Evolutionary conservation across 2,113 vertebrate genomes (phyloP).

Genomic region (Centropus bengalensis): DNA sequence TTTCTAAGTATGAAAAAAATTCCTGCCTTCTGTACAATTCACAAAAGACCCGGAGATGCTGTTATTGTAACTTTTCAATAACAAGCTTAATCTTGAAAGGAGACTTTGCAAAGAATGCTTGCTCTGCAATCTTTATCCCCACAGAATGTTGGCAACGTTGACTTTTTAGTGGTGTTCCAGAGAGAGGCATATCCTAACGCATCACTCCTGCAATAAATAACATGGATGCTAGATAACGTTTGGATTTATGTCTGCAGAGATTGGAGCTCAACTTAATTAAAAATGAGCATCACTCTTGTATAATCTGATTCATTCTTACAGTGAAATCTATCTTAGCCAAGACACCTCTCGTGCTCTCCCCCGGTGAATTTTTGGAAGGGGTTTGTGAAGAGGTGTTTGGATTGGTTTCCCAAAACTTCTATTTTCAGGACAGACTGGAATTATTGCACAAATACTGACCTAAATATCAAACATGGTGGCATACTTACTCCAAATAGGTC

Average conservation of each 20-base stretch:
- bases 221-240: background rate
- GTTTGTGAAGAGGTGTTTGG: background rate
- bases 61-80: background rate
- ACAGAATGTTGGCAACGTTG: constrained; percentile 7
- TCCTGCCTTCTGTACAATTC: background rate
- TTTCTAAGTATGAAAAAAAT: background rate
- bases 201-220: background rate
- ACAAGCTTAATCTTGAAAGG: constrained; percentile 9
- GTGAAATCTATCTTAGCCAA: background rate
- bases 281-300: background rate
- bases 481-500: constrained; percentile 39
- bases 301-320: background rate
- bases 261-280: background rate
- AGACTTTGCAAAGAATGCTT: constrained; percentile 4
- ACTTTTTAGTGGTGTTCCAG: background rate
- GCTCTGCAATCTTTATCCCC: background rate
- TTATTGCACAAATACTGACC: background rate
- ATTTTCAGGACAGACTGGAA: background rate
- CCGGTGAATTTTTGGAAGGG: background rate
- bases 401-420: background rate
- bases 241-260: background rate
- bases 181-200: background rate
- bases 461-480: background rate
- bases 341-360: background rate
- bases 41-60: background rate